Evolutionary conservation across 2,113 vertebrate genomes (phyloP).

Genomic region (Oncorhynchus keta): DNA sequence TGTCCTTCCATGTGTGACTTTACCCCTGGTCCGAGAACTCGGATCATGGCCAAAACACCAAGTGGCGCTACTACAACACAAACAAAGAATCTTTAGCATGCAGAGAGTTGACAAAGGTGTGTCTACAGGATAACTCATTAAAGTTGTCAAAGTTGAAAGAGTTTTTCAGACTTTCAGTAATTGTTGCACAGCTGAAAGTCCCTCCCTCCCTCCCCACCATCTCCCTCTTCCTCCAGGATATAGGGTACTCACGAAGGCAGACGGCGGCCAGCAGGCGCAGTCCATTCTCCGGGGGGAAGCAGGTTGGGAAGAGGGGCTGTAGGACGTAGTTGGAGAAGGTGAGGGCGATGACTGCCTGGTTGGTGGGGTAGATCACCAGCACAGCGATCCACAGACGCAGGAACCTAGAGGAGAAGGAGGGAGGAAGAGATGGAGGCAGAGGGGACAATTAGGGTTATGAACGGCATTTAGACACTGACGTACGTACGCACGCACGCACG

Average conservation of each 20-base stretch:
- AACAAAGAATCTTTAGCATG: not conserved
- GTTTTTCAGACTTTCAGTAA: not conserved
- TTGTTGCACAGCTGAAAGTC: too few species aligned
- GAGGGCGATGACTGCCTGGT: conserved; percentile 90
- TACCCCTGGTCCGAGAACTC: not conserved
- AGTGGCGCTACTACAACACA: not conserved
- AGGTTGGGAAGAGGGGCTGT: conserved; percentile 89
- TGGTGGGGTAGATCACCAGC: conserved; percentile 92
- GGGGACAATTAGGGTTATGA: not conserved
- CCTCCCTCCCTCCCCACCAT: not conserved
- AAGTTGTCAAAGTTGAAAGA: not conserved
- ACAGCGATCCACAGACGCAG: conserved; percentile 90
- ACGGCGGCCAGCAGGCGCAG: conserved; percentile 84
- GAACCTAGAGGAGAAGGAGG: conserved; percentile 67
- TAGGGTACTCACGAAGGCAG: conserved; percentile 83
- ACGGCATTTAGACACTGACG: not conserved
- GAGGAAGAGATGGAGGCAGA: not conserved
- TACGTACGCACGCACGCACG: not conserved
- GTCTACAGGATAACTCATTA: not conserved
- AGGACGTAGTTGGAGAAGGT: conserved; percentile 93
- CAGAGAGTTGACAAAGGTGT: not conserved
- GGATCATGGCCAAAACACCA: not conserved
- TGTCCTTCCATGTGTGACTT: not conserved
- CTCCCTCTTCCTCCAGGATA: not conserved
- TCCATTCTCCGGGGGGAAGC: conserved; percentile 83